Evolutionary conservation across 2,888 invertebrate species (phyloP), one percentile per base, ranked within the genome.

Genomic region (Ypsolopha scabrella): DNA sequence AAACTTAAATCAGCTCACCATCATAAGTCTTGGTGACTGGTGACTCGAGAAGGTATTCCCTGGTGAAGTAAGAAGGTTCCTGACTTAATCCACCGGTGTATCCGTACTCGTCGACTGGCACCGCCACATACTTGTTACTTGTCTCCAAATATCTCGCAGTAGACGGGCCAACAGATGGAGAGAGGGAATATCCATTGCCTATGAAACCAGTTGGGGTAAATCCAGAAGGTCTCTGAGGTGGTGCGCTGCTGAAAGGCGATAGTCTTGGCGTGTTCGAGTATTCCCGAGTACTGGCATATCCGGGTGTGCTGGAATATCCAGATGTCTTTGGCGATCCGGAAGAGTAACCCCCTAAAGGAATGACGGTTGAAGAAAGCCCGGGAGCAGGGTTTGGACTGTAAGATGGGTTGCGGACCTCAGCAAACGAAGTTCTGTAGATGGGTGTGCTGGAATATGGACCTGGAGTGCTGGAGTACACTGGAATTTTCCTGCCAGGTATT

Each of bases 11-110:
- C 48, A 45, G 70, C 80, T 74, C 58, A 85, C 86, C 83, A 58
- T 82, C 80, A 60, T 80, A 83, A 36, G 79, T 76, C 54, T 80
- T 85, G 13, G 85, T 85, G 8, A 82, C 71, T 8, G 86, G 85
- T 1, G 86, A 82, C 54, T 83, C 85, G 61, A 86, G 58, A 34
- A 85, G 67, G 60, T 85, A 86, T 60, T 86, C 86, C 55, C 82
- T 77, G 36, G 86, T 86, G 61, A 78, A 83, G 59, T 75, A 74
- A 37, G 79, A 64, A 8, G 85, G 80, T 43, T 82, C 80, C 54
- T 69, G 78, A 55, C 69, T 69, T 11, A 65, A 57, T 39, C 71
- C 52, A 2, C 52, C 68, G 46, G 71, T 61, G 56, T 76, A 76
- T 7, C 70, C 70, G 51, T 65, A 70, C 50, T 73, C 72, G 53